phyloP scores from a whole-genome alignment of 2,113 vertebrate genomes.

The Misgurnus mizolepis region DNA sequence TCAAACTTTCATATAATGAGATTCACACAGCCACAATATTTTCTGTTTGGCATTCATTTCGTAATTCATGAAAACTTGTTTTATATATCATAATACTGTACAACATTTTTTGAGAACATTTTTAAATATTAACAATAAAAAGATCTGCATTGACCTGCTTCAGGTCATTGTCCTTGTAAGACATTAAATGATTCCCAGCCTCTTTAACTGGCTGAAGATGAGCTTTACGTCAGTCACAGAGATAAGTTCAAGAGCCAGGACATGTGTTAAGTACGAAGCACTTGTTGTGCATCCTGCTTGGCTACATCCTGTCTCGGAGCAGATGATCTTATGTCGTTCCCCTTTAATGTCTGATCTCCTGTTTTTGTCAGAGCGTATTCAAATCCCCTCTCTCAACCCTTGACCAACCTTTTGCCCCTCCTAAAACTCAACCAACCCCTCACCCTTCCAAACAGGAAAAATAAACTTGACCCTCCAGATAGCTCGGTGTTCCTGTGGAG shows the following conservation, averaged over 20 bases:
- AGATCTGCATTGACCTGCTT: not conserved
- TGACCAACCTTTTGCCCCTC: slow-evolving; percentile 38
- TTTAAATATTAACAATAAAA: not conserved
- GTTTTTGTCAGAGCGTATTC: slow-evolving; percentile 3
- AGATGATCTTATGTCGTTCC: slow-evolving; percentile 17
- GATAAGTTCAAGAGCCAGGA: slow-evolving; percentile 52
- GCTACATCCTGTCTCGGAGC: slow-evolving; percentile 27
- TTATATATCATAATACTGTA: too few species aligned
- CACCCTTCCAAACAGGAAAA: slow-evolving; percentile 64
- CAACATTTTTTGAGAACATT: not conserved
- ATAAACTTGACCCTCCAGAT: slow-evolving; percentile 74
- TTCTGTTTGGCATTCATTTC: too few species aligned
- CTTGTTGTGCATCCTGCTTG: slow-evolving; percentile 36
- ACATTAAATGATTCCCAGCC: slow-evolving; percentile 10
- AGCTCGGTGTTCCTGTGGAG: slow-evolving; percentile 61
- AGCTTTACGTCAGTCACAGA: slow-evolving; percentile 37
- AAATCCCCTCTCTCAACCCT: slow-evolving; percentile 28
- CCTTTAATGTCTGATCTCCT: slow-evolving; percentile 13
- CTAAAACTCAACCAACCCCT: slow-evolving; percentile 21
- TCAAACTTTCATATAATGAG: not conserved
- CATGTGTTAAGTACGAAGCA: slow-evolving; percentile 46
- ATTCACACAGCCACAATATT: not conserved
- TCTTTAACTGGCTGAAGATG: slow-evolving; percentile 8
- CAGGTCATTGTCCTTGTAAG: not conserved
- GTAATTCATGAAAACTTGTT: too few species aligned